These are phyloP conservation scores for Pelosia muscerda DNA, from an alignment of 2,888 invertebrate species.

Conservation along the genomic window DNA sequence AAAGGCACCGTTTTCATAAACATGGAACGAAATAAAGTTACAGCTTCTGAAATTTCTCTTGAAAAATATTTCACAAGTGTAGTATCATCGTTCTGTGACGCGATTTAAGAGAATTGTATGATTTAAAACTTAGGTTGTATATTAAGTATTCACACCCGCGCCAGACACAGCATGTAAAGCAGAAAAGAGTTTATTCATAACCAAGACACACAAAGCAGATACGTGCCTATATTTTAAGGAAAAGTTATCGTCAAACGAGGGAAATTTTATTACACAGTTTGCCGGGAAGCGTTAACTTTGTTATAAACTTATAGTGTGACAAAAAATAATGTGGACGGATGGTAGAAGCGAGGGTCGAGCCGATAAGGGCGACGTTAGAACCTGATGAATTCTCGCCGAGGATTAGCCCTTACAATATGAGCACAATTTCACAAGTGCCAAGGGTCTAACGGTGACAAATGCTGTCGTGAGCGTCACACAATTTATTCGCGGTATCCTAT, in stretches of 20 bases:
- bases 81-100: constrained; percentile 1
- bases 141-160: constrained; percentile 7
- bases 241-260: constrained; percentile 44
- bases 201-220: constrained; percentile 29
- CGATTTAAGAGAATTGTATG: constrained; percentile 2
- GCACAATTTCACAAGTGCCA: constrained; percentile 81
- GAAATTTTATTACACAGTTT: constrained; percentile 43
- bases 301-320: constrained; percentile 58
- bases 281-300: constrained; percentile 44
- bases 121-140: constrained; percentile 1
- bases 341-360: constrained; percentile 64
- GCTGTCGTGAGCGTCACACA: constrained; percentile 68
- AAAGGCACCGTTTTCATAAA: not conserved
- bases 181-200: constrained; percentile 31
- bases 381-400: constrained; percentile 79
- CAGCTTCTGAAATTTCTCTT: constrained; percentile 1
- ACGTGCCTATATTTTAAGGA: constrained; percentile 32
- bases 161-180: not conserved
- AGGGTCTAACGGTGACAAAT: constrained; percentile 79
- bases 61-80: constrained; percentile 4
- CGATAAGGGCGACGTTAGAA: constrained; percentile 76
- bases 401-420: constrained; percentile 86
- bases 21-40: not conserved
- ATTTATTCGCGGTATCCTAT: constrained; percentile 70
- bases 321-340: constrained; percentile 72